Base-by-base conservation (phyloP, 2,113 vertebrate species). In the Cynopterus brachyotis region DNA sequence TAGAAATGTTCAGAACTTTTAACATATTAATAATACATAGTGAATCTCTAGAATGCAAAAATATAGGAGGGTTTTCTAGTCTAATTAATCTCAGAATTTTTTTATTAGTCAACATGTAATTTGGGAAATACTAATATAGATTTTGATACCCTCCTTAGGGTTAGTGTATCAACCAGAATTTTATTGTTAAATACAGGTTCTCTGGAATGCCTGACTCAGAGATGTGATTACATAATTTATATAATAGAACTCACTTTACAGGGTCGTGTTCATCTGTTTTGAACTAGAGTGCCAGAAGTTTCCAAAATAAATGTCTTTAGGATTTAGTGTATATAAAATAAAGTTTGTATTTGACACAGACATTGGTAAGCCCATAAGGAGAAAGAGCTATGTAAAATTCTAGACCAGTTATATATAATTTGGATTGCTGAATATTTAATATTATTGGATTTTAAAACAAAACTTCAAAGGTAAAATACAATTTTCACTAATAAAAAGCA, bases 381-480 rank as follows among this genome's bases (percentile, higher is more conserved):
- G 62, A 73, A 97, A 67, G 67, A 96, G 45, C 59, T 83, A 85
- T 66, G 64, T 91, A 86, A 94, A 97, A 91, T 94, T 57, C 69
- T 91, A 83, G 73, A 69, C 64, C 78, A 89, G 85, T 96, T 91
- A 79, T 82, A 72, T 82, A 40, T 86, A 93, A 96, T 97, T 95
- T 62, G 28, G 80, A 83, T 95, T 78, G 93, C 96, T 16, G 72
- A 95, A 84, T 95, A 96, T 97, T 97, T 86, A 93, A 85, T 95
- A 94, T 98, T 97, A 86, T 79, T 94, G 91, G 91, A 94, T 96
- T 97, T 97, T 96, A 93, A 98, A 97, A 96, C 93, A 96, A 94
- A 95, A 96, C 96, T 95, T 97, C 96, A 98, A 97, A 98, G 94
- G 93, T 95, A 97, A 94, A 89, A 96, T 69, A 96, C 87, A 91